These are phyloP conservation scores for Unio pictorum DNA, from an alignment of 2,888 invertebrate species.

Conservation along the genomic window DNA sequence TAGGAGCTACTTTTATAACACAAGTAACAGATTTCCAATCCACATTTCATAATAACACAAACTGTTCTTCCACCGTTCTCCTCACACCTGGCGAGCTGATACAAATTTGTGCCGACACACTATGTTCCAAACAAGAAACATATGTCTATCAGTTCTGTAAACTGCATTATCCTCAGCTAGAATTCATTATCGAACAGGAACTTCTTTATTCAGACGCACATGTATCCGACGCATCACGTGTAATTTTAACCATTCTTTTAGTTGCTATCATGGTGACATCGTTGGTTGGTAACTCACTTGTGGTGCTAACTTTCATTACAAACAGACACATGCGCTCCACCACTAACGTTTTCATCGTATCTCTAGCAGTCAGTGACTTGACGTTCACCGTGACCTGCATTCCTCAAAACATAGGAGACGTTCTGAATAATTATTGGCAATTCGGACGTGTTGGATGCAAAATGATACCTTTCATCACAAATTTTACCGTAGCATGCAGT, in stretches of 20 bases:
- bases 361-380: slow-evolving; percentile 52
- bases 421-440: slow-evolving; percentile 35
- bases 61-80: no score
- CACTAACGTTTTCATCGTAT: slow-evolving; percentile 54
- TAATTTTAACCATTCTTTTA: slow-evolving; percentile 29
- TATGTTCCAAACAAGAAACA: no score
- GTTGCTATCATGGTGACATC: slow-evolving; percentile 35
- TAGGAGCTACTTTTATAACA: no score
- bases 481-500: slow-evolving; percentile 45
- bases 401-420: slow-evolving; percentile 42
- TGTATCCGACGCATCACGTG: slow-evolving; percentile 25
- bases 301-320: slow-evolving; percentile 43
- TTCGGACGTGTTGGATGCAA: slow-evolving; percentile 49
- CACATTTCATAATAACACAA: no score
- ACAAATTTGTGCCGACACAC: no score
- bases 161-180: no score
- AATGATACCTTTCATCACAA: slow-evolving; percentile 43
- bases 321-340: slow-evolving; percentile 51
- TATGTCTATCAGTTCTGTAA: no score
- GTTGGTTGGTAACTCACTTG: slow-evolving; percentile 44
- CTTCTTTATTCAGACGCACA: slow-evolving; percentile 6
- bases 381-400: slow-evolving; percentile 43
- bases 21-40: no score
- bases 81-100: no score
- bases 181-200: no score